Evolutionary conservation across 2,888 invertebrate genomes (phyloP).

Genomic region (Rotaria socialis): DNA sequence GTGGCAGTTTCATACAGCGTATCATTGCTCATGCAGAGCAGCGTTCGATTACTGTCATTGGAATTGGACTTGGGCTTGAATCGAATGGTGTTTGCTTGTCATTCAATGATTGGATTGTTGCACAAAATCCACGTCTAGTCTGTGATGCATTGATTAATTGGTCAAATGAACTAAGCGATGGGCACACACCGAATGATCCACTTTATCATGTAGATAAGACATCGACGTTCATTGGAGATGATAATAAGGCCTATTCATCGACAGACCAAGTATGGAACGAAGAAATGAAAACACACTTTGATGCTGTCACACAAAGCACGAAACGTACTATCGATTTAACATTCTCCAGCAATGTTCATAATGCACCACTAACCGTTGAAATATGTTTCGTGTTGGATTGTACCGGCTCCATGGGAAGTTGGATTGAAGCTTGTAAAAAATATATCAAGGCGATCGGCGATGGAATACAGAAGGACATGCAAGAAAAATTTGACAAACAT

Average conservation of each 20-base stretch:
- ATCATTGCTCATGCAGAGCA: background rate
- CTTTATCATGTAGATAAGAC: background rate
- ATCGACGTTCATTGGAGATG: background rate
- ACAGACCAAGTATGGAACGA: background rate
- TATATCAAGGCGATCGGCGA: background rate
- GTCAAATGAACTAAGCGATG: conserved; percentile 6
- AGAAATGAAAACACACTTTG: conserved; percentile 5
- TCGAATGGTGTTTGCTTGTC: background rate
- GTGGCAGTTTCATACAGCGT: background rate
- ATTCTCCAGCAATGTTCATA: background rate
- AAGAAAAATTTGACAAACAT: background rate
- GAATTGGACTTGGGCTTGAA: background rate
- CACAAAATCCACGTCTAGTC: background rate
- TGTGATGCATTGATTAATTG: background rate
- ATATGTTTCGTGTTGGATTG: conserved; percentile 9
- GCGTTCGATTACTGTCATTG: background rate
- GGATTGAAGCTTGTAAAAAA: background rate
- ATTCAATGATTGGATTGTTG: conserved; percentile 26
- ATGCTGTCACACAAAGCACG: background rate
- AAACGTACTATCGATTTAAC: background rate
- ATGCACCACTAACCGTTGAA: background rate
- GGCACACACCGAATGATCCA: background rate
- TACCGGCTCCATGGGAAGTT: background rate
- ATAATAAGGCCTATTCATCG: background rate
- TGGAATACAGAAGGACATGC: background rate